Percentiles rank a stretch among this genome's conserved stretches.
phyloP scores from a whole-genome alignment of 1,140 invertebrate genomes.

The Augochlora pura region DNA sequence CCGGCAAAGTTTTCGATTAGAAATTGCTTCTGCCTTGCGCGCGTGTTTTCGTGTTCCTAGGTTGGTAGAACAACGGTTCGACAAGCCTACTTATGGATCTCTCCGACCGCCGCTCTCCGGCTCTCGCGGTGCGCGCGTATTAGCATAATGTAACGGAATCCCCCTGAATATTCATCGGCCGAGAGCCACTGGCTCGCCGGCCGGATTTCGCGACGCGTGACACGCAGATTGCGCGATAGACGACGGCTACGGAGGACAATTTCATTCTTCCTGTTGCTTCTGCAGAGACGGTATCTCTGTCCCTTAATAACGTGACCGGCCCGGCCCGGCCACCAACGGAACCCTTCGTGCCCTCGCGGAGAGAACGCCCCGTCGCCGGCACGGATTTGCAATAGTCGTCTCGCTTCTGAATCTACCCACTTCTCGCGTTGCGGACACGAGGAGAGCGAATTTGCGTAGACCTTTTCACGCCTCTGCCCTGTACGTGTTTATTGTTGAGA shows the following conservation, averaged over 20 bases:
- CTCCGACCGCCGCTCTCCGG: constrained; percentile 30
- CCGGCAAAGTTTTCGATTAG: constrained; percentile 37
- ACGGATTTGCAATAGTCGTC: no score
- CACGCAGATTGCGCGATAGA: constrained; percentile 35
- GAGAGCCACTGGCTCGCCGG: background rate
- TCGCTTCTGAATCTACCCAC: no score
- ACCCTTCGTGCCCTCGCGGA: background rate
- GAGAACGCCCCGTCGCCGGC: no score
- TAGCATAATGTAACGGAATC: constrained; percentile 56
- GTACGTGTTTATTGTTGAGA: no score
- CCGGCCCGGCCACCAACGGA: no score
- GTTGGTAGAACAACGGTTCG: constrained; percentile 37
- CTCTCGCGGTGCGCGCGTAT: constrained; percentile 50
- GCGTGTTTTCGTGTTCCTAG: constrained; percentile 36
- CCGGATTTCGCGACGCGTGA: background rate
- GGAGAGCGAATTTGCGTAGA: no score
- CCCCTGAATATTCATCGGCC: constrained; percentile 54
- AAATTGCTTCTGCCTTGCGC: constrained; percentile 26
- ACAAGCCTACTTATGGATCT: constrained; percentile 49
- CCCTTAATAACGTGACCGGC: background rate
- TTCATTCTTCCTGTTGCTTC: constrained; percentile 9
- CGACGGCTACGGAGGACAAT: background rate
- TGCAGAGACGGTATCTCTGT: background rate
- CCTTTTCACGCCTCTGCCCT: no score
- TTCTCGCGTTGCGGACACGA: no score